Evolutionary conservation across 2,113 vertebrate species (phyloP).

Genomic region (Orthochromis malagaraziensis): DNA sequence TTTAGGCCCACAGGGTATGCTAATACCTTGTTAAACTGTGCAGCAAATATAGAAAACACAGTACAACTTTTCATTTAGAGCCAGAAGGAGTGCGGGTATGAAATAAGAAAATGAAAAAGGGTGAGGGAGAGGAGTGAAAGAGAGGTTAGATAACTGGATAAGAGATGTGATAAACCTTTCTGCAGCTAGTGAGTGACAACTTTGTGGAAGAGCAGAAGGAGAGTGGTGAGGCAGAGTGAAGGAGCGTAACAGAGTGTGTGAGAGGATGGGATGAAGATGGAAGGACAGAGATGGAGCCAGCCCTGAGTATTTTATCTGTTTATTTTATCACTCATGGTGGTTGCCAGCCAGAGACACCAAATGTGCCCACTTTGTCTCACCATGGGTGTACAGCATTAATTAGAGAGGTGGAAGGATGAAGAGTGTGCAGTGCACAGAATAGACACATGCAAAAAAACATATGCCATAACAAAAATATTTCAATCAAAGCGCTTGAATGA

Average conservation of each 20-base stretch:
- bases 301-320: constrained; percentile 30
- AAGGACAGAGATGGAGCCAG: constrained; percentile 36
- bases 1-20: constrained; percentile 17
- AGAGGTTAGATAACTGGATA: constrained; percentile 8
- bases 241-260: constrained; percentile 36
- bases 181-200: constrained; percentile 19
- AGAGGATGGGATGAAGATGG: constrained; percentile 56
- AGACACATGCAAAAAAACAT: not conserved
- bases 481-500: not conserved
- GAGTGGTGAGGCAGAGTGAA: constrained; percentile 20
- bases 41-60: constrained; percentile 22
- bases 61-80: constrained; percentile 14
- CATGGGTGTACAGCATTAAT: constrained; percentile 87
- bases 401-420: constrained; percentile 37
- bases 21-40: constrained; percentile 35
- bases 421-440: not conserved
- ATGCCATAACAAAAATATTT: not conserved
- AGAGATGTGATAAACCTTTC: constrained; percentile 24
- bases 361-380: constrained; percentile 79
- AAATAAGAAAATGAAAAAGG: not conserved
- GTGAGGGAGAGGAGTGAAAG: not conserved
- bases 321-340: not conserved
- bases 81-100: not conserved
- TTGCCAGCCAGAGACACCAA: constrained; percentile 29
- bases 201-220: not conserved